These are phyloP conservation scores for Mimumesa dahlbomi DNA, from an alignment of 2,888 invertebrate genomes.

Conservation along the genomic window DNA sequence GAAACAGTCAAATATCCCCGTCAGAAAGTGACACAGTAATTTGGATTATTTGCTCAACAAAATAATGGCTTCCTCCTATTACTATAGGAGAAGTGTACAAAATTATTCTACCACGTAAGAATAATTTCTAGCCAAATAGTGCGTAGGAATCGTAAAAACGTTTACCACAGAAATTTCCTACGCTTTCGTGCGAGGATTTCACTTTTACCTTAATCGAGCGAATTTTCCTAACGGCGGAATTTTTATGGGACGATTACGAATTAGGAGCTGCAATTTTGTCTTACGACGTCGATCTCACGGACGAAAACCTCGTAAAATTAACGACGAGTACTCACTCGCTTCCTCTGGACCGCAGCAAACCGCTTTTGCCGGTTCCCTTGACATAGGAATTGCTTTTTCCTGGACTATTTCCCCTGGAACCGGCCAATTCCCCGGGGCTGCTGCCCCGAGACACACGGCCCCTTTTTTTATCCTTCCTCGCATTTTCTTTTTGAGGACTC, in stretches of 20 bases:
- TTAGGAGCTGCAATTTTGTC: background rate
- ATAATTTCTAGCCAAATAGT: too few relatives aligned
- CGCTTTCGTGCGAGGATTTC: background rate
- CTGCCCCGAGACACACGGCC: constrained; percentile 67
- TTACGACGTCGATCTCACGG: background rate
- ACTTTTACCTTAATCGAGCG: background rate
- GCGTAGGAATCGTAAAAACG: too few relatives aligned
- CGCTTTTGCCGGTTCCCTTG: constrained; percentile 64
- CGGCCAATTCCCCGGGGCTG: constrained; percentile 68
- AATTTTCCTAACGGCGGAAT: background rate
- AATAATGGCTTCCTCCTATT: too few relatives aligned
- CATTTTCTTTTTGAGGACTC: constrained; percentile 66
- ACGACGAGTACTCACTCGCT: constrained; percentile 79
- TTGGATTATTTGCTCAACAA: too few relatives aligned
- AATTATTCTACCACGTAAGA: too few relatives aligned
- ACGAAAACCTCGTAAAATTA: background rate
- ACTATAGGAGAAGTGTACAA: too few relatives aligned
- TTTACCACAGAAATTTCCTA: too few relatives aligned
- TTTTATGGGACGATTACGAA: constrained; percentile 1
- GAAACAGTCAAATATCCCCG: constrained; percentile 7
- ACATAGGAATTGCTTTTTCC: constrained; percentile 60
- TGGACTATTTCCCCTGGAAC: constrained; percentile 79
- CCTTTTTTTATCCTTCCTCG: constrained; percentile 47
- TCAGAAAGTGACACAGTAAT: background rate
- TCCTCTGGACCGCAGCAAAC: constrained; percentile 76